Base-by-base conservation (phyloP, 2,113 vertebrate genomes). In the Larimichthys polyactis region DNA sequence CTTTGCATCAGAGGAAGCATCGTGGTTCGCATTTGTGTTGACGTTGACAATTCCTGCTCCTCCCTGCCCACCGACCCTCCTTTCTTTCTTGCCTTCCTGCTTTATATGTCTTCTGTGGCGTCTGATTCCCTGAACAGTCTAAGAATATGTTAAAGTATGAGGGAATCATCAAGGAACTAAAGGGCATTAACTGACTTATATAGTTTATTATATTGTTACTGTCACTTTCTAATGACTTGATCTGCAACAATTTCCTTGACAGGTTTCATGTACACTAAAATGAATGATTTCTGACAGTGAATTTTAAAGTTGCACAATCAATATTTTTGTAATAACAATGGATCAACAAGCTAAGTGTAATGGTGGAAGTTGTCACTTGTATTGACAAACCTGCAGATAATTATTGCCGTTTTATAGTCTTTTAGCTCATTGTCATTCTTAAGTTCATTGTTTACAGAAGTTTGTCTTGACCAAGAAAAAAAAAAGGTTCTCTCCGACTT, bases 51-150 rank as follows among this genome's bases (percentile, higher is more conserved):
- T 92, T 62, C 92, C 94, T 14, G 94, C 93, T 46, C 91, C 43
- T 63, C 7, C 19, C 46, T 40, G 27, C 15, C 57, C 48, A 59
- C 46, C 63, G 95, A 80, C 74, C 44, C 67, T 71, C 44, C 68
- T 75, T 94, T 94, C 94, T 92, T 94, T 69, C 88, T 89, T 51
- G 93, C 94, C 0, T 93, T 95, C 57, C 94, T 93, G 52, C 89
- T 24, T 69, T 36, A 15, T 15, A 52, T 62, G 7, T 43, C 49
- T 40, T 62, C 2, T 7, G 3, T 58, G 17, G 11, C 3, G 12
- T 67, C 3, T 43, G 58, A 20, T 32, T 60, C 11, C 24, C 11
- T 15, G 7, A 65, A 66, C 16, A 76, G 24, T 46, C 32, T 15
- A 40, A 65, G 48, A 54, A 60, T 52, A 48, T 27, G 5, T 40